Base-by-base conservation (phyloP, 2,888 invertebrate species). In the Ormia ochracea region DNA sequence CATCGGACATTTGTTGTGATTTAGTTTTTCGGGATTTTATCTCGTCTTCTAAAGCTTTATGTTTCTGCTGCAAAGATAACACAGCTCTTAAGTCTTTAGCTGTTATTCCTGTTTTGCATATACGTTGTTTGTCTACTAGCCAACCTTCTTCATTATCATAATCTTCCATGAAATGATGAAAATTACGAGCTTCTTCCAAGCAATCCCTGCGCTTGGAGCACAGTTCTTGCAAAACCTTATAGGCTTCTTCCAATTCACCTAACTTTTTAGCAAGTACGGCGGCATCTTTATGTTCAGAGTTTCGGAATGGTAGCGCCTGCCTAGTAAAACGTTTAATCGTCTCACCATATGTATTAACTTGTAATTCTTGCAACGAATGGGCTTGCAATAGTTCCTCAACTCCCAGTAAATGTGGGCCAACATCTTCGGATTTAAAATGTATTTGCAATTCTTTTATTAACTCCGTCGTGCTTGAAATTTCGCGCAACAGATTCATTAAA, bases 81-180 rank as follows among this genome's bases (percentile, higher is more conserved):
- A 98, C 97, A 0, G 96, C 97, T 66, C 96, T 92, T 52, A 98
- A 90, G 89, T 99, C 98, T 89, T 98, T 98, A 1, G 98, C 97
- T 0, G 96, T 94, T 26, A 98, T 95, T n/a, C 96, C 96, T 0
- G 97, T 94, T 86, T 95, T 95, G 88, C 98, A 98, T 79, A 98
- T 95, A 4, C 96, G 92, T 88, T 98, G 96, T 87, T 97, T 98
- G 87, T 99, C 99, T 1, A 96, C 93, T 68, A 99, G 92, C 98
- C 99, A 99, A 0, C 96, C 94, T 90, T 98, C 98, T 90, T 99
- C 99, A 85, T 99, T 99, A 85, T 99, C 98, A 84, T 97, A 96
- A 87, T 99, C 98, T 89, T 98, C 97, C 74, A 98, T 91, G 90
- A 99, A 98, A 90, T 98, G 97, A 91, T 95, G 98, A 85, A 97